Conservation (phyloP, 2,888 invertebrate genomes). For the Acanthosepion esculentum region DNA sequence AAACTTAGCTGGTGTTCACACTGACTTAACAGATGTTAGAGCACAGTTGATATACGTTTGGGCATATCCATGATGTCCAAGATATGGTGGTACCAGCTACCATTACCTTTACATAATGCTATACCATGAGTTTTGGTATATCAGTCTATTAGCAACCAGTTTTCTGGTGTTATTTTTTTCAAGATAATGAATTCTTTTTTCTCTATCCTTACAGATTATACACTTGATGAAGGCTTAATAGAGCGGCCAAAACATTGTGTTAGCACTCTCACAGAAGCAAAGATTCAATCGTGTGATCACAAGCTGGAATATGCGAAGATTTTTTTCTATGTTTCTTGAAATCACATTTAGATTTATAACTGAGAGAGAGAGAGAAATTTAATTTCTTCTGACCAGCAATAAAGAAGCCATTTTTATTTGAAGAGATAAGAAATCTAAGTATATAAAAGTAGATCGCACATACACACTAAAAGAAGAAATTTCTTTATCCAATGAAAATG, state of each 20-base stretch:
- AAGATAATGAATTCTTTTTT: background rate
- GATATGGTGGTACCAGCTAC: too few species aligned
- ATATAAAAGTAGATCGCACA: too few species aligned
- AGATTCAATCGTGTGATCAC: background rate
- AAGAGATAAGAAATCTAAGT: too few species aligned
- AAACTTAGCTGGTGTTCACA: too few species aligned
- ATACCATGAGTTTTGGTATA: too few species aligned
- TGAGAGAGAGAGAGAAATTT: background rate
- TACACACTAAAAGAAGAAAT: background rate
- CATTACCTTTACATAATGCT: too few species aligned
- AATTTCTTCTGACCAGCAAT: background rate
- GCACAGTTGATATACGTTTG: too few species aligned
- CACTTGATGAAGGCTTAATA: background rate
- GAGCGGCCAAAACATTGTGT: background rate
- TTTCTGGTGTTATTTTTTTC: background rate
- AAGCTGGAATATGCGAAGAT: too few species aligned
- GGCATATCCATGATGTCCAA: too few species aligned
- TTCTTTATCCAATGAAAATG: background rate
- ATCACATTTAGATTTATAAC: background rate
- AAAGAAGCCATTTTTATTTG: background rate
- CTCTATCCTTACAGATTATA: background rate
- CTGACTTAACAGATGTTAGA: too few species aligned
- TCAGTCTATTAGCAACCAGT: background rate
- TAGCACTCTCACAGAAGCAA: background rate
- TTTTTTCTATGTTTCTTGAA: too few species aligned